A percentile compares a stretch with the other conserved stretches of the same genome.
Conservation (phyloP, 2,113 vertebrate species). For the Corynorhinus townsendii region DNA sequence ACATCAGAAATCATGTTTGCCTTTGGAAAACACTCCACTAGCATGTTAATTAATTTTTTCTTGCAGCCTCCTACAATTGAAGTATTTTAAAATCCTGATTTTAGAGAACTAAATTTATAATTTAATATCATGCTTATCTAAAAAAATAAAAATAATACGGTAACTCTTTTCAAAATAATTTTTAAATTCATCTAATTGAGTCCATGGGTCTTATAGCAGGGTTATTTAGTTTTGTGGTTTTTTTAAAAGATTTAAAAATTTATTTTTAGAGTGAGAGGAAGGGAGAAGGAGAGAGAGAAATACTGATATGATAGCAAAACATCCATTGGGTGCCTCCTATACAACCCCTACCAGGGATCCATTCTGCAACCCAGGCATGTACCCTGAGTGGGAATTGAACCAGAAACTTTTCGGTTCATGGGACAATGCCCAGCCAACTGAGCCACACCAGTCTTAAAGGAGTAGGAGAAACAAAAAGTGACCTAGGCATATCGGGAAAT, state of each 20-base stretch:
- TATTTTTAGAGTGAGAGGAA: neutral
- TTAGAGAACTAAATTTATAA: neutral
- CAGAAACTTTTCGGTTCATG: neutral
- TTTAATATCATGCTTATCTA: neutral
- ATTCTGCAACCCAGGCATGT: neutral
- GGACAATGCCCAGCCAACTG: neutral
- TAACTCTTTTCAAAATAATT: neutral
- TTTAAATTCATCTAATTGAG: slow-evolving; percentile 6
- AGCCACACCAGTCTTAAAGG: neutral
- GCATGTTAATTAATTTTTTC: neutral
- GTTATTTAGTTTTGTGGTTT: neutral
- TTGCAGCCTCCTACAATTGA: neutral
- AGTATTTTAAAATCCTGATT: slow-evolving; percentile 21
- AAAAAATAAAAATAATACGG: neutral
- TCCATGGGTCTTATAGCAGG: neutral
- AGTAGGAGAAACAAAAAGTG: neutral
- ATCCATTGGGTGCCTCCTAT: neutral
- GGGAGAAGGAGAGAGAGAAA: neutral
- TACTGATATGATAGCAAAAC: neutral
- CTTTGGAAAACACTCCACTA: neutral
- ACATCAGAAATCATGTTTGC: neutral
- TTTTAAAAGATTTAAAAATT: neutral
- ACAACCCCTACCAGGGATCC: neutral
- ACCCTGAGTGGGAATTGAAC: neutral
- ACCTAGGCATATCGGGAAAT: neutral